A percentile compares a stretch with the other conserved stretches of the same genome.
These are phyloP conservation scores for Tetropium fuscum DNA, from an alignment of 2,888 invertebrate species.

Conservation along the genomic window DNA sequence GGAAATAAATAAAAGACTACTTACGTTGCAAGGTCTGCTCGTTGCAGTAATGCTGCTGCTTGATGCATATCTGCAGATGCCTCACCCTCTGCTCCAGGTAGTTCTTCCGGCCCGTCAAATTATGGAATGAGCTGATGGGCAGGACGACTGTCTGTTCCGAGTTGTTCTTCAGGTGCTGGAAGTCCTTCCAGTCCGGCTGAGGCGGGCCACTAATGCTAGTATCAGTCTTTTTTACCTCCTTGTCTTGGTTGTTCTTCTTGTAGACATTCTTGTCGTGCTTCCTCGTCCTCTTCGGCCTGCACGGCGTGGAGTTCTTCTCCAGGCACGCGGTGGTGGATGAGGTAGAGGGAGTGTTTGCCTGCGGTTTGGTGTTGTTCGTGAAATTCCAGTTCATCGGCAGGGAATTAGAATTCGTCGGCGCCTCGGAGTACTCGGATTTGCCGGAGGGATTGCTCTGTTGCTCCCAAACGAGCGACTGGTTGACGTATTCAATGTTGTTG, in stretches of 20 bases:
- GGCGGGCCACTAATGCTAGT: constrained; percentile 11
- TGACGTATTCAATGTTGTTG: constrained; percentile 31
- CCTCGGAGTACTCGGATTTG: constrained; percentile 30
- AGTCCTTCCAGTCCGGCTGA: constrained; percentile 30
- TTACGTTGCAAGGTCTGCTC: constrained; percentile 74
- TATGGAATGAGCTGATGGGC: constrained; percentile 57
- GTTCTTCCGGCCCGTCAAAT: constrained; percentile 58
- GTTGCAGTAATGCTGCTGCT: constrained; percentile 73
- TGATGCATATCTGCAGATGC: constrained; percentile 72
- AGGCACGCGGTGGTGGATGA: constrained; percentile 51
- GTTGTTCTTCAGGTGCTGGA: constrained; percentile 31
- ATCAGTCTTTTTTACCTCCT: constrained; percentile 44
- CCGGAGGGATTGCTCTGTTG: constrained; percentile 25
- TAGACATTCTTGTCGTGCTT: constrained; percentile 61
- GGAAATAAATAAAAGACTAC: constrained; percentile 50
- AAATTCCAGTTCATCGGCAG: constrained; percentile 46
- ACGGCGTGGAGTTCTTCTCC: constrained; percentile 57
- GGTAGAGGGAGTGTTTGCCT: constrained; percentile 50
- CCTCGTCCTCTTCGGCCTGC: constrained; percentile 61
- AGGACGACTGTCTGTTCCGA: constrained; percentile 55
- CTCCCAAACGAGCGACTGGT: constrained; percentile 35
- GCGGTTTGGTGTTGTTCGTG: constrained; percentile 32
- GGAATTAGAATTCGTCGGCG: constrained; percentile 39
- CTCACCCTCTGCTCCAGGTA: constrained; percentile 73
- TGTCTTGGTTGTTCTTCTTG: constrained; percentile 54